A percentile compares a stretch with the other conserved stretches of the same genome.
Evolutionary conservation across 2,888 invertebrate genomes (phyloP).

Genomic region (Sycophila texana): DNA sequence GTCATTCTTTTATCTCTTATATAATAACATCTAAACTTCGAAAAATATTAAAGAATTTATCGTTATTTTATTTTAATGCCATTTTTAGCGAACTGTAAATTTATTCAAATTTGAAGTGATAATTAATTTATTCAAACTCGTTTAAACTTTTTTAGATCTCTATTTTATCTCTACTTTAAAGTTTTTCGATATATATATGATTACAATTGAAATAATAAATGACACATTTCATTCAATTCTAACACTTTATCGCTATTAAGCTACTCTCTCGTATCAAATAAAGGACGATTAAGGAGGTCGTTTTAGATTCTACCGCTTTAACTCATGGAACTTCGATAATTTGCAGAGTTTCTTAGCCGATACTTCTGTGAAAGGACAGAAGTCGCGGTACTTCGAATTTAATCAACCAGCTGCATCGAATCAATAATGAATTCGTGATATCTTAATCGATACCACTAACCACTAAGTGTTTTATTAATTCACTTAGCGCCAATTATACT

Average conservation of each 20-base stretch:
- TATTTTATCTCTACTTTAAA: neutral
- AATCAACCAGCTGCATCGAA: constrained; percentile 19
- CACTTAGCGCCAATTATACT: neutral
- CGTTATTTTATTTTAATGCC: no score
- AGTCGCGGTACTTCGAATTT: constrained; percentile 47
- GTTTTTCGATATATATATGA: no score
- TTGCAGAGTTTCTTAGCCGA: constrained; percentile 52
- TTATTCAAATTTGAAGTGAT: no score
- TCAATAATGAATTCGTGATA: constrained; percentile 33
- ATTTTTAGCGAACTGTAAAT: no score
- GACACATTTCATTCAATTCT: constrained; percentile 47
- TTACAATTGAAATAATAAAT: neutral
- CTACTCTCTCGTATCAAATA: constrained; percentile 46
- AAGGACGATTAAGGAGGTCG: constrained; percentile 54
- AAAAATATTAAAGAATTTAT: no score
- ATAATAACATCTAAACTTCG: no score
- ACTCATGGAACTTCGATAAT: constrained; percentile 56
- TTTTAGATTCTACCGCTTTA: constrained; percentile 54
- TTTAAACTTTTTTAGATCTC: neutral
- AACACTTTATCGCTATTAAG: constrained; percentile 55
- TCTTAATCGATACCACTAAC: constrained; percentile 27
- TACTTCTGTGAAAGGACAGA: constrained; percentile 54
- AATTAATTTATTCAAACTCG: no score
- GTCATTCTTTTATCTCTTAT: no score
- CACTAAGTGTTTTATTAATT: neutral